These are phyloP conservation scores for Dicycla oo DNA, from an alignment of 2,888 invertebrate species.

Conservation along the genomic window DNA sequence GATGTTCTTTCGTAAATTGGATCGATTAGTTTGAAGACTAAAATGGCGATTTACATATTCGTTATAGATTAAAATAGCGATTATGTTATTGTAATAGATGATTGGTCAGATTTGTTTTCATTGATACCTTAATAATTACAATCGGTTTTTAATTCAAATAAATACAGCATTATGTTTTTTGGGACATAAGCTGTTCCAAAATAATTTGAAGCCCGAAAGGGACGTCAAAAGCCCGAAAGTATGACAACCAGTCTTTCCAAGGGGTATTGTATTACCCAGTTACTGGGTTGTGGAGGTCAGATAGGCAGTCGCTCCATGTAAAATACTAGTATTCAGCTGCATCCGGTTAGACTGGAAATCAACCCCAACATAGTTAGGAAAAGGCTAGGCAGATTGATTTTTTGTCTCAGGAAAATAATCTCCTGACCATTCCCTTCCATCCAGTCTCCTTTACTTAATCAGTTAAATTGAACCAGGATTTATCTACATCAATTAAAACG, in stretches of 20 bases:
- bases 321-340: no score
- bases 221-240: no score
- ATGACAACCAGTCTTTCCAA: no score
- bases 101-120: conserved; percentile 16
- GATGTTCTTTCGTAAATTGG: conserved; percentile 29
- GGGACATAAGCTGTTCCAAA: no score
- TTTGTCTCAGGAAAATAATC: neutral
- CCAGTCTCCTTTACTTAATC: neutral
- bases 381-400: no score
- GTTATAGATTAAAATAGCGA: conserved; percentile 7
- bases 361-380: no score
- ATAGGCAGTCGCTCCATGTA: no score
- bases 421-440: neutral
- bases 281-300: no score
- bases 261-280: no score
- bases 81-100: conserved; percentile 12
- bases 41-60: conserved; percentile 18
- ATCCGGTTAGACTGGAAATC: no score
- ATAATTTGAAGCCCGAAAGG: no score
- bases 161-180: neutral
- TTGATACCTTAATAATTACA: conserved; percentile 24
- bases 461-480: conserved; percentile 6
- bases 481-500: conserved; percentile 50
- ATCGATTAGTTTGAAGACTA: conserved; percentile 18
- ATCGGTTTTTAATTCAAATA: conserved; percentile 4